These are phyloP conservation scores for Hermaeophaga mercurialis DNA, from an alignment of 2,888 invertebrate species.

Conservation along the genomic window DNA sequence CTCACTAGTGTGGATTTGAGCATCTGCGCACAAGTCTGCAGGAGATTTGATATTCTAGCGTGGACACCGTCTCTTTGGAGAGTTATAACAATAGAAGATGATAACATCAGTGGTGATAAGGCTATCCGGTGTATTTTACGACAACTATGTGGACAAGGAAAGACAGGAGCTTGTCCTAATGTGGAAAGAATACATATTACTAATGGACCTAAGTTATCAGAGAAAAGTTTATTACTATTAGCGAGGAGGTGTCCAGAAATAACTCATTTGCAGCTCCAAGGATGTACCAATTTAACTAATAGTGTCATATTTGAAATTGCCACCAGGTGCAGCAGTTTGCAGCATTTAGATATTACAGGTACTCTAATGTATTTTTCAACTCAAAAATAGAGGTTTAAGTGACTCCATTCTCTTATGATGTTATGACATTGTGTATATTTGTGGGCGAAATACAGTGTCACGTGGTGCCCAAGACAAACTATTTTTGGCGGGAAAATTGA, in stretches of 20 bases:
- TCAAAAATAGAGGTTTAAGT: too few species aligned
- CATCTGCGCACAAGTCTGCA: conserved; percentile 75
- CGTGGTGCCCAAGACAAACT: too few species aligned
- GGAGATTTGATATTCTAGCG: conserved; percentile 75
- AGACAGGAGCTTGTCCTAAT: conserved; percentile 70
- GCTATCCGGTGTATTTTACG: conserved; percentile 69
- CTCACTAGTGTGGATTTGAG: conserved; percentile 74
- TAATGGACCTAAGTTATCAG: conserved; percentile 74
- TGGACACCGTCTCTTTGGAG: conserved; percentile 82
- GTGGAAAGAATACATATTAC: conserved; percentile 70
- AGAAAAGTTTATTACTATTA: conserved; percentile 76
- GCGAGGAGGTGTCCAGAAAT: conserved; percentile 82
- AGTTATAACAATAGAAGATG: conserved; percentile 67
- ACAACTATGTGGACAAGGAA: conserved; percentile 68
- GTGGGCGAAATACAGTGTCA: background rate
- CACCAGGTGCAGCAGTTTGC: conserved; percentile 78
- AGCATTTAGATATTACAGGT: conserved; percentile 87
- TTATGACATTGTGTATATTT: too few species aligned
- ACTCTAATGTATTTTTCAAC: too few species aligned
- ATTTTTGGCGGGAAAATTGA: too few species aligned
- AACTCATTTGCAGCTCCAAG: conserved; percentile 79
- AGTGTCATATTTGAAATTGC: conserved; percentile 78
- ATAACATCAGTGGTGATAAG: conserved; percentile 66
- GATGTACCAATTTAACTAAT: conserved; percentile 76
- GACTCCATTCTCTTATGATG: too few species aligned